Base-by-base conservation (phyloP, 2,797 vertebrate genomes). In the Ibycter americanus region DNA sequence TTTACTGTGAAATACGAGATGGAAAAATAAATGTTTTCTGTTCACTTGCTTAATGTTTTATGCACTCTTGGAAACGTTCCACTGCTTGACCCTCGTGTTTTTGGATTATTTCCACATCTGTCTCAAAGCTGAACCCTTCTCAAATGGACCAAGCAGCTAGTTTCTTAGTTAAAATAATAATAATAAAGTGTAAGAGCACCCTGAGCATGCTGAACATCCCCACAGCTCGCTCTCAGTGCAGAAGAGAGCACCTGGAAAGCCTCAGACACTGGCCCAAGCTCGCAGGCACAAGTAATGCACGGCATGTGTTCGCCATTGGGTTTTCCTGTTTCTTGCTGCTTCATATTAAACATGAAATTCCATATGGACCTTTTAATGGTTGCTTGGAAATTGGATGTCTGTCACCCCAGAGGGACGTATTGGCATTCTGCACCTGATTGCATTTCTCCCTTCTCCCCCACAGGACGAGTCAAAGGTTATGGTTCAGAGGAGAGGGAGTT, bases 341-440 rank as follows among this genome's bases (percentile, higher is more conserved):
- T 96, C 74, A 44, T 96, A 97, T 98, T 97, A 97, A 97, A 97
- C 79, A 93, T 93, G 70, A 94, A 97, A 97, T 98, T 98, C 98
- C 96, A 84, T 80, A 85, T 54, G 15, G 87, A 88, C 34, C 77
- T 96, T 93, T 74, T 83, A 93, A 65, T 84, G 95, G 96, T 97
- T 98, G 97, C 97, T 96, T 97, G 87, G 97, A 97, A 96, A 97
- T 95, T 29, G 78, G 68, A 91, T 92, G 62, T 72, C 87, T 93
- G 54, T 81, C 93, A 90, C 36, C 73, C 42, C 52, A 32, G 91
- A 92, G 94, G 83, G 95, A 44, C 0, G 22, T 91, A 27, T 70
- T 96, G 88, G 94, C 91, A 97, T 98, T 93, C 96, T 96, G 67
- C 96, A 97, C 96, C 98, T 98, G 98, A 98, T 96, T 97, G 96